Conservation (phyloP, 2,888 invertebrate species). For the Drosophila subquinaria region DNA sequence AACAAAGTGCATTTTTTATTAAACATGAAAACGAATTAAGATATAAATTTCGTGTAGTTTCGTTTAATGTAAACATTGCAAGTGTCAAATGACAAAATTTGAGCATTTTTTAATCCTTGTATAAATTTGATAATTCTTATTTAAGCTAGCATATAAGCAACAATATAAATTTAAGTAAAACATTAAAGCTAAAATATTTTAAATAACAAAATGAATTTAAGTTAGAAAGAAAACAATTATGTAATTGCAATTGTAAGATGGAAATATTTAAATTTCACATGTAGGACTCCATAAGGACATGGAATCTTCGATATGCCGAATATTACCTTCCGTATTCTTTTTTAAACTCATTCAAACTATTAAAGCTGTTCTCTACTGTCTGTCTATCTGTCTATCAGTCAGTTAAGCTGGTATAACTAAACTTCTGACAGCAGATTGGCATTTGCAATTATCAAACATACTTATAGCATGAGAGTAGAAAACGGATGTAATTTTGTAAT, state of each 20-base stretch:
- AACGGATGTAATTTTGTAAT: not conserved
- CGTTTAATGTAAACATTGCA: constrained; percentile 60
- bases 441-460: constrained; percentile 30
- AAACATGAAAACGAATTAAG: constrained; percentile 60
- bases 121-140: no score
- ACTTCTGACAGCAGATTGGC: constrained; percentile 51
- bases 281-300: no score
- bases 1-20: constrained; percentile 37
- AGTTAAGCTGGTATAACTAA: not conserved
- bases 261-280: no score
- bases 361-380: not conserved
- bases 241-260: no score
- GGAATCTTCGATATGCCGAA: no score
- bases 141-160: no score
- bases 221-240: no score
- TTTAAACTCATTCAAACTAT: constrained; percentile 38
- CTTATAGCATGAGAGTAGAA: not conserved
- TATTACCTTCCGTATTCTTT: no score
- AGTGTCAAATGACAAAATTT: constrained; percentile 11
- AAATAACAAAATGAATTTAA: no score
- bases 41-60: constrained; percentile 58
- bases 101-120: not conserved
- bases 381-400: not conserved
- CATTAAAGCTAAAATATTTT: no score
- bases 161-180: no score